Percentiles rank a stretch among this genome's conserved stretches.
Evolutionary conservation across 2,113 vertebrate species (phyloP).

Genomic region (Daboia siamensis): DNA sequence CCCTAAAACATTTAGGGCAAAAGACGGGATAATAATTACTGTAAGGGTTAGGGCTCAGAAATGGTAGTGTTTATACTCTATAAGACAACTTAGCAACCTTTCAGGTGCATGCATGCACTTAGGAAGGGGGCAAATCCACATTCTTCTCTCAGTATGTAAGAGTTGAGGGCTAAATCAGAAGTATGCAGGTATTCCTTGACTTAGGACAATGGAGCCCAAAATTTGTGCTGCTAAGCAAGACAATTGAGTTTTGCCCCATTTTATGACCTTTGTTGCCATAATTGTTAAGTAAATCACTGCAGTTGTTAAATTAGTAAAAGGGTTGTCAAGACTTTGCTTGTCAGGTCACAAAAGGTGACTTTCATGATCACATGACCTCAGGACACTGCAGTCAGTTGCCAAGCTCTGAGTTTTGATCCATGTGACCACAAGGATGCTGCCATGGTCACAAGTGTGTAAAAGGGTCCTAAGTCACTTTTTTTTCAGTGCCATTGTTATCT

Average conservation of each 20-base stretch:
- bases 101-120: neutral
- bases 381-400: neutral
- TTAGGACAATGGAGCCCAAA: neutral
- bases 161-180: neutral
- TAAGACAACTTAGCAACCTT: neutral
- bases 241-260: neutral
- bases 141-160: neutral
- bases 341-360: neutral
- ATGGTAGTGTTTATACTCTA: neutral
- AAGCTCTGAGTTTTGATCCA: neutral
- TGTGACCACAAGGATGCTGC: neutral
- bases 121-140: neutral
- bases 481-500: neutral
- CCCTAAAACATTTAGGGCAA: neutral
- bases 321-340: neutral
- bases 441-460: neutral
- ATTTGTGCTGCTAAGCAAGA: neutral
- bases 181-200: neutral
- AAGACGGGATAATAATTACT: neutral
- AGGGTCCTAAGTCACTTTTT: neutral
- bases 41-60: neutral
- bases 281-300: neutral
- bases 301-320: neutral
- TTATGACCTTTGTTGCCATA: neutral
- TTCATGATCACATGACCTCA: too few relatives aligned